phyloP scores from a whole-genome alignment of 2,113 vertebrate genomes.

The Scomber japonicus region DNA sequence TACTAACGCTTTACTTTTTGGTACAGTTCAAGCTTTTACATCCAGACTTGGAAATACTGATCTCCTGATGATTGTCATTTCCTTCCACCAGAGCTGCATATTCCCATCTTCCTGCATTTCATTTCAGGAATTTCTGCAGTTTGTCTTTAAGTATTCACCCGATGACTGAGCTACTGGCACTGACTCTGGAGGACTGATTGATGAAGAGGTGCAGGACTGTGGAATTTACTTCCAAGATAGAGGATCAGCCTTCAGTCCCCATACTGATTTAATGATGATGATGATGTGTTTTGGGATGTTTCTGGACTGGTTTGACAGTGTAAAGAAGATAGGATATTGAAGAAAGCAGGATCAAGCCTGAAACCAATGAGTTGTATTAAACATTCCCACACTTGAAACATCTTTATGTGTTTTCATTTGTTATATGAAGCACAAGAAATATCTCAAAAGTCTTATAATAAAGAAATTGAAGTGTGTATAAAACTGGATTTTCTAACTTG shows the following conservation, averaged over 20 bases:
- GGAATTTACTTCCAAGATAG: constrained; percentile 22
- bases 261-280: constrained; percentile 46
- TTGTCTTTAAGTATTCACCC: constrained; percentile 39
- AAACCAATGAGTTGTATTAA: background rate
- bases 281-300: constrained; percentile 46
- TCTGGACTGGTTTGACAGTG: constrained; percentile 10
- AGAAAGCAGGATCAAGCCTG: background rate
- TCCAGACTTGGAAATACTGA: background rate
- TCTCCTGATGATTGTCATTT: constrained; percentile 9
- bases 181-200: constrained; percentile 34
- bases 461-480: no score
- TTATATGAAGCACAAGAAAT: background rate
- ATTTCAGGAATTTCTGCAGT: background rate
- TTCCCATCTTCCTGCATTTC: background rate
- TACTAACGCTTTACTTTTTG: constrained; percentile 22
- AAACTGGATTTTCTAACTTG: background rate
- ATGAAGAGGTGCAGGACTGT: constrained; percentile 44
- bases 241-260: constrained; percentile 32
- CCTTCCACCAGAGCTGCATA: constrained; percentile 8
- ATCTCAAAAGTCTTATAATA: background rate
- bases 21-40: constrained; percentile 5
- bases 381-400: background rate
- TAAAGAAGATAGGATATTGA: constrained; percentile 3
- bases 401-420: background rate
- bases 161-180: background rate